Base-by-base conservation (phyloP, 1,140 invertebrate genomes). In the Trachymyrmex septentrionalis region DNA sequence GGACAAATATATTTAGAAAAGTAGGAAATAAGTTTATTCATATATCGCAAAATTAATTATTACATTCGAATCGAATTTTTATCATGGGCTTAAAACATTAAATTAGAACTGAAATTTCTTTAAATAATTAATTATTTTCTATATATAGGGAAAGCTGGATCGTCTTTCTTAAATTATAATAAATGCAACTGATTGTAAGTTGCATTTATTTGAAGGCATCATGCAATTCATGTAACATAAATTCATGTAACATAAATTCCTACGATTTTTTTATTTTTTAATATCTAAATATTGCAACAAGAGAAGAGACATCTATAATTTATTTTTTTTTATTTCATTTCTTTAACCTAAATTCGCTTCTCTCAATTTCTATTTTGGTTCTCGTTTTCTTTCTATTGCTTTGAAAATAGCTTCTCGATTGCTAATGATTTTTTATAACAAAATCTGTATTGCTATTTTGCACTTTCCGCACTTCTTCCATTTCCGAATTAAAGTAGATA, bases 241-340 rank as follows among this genome's bases (percentile, higher is more conserved):
- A 71, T 19, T 6, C 2, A 61, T n/a, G 9, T 44, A 27, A 63
- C 27, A 19, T 27, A 24, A 30, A 7, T 63, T 14, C 2, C 14
- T 16, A n/a, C 1, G n/a, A 7, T 73, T 34, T 34, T 34, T 57
- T 3, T 6, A 24, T 3, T 44, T 77, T 48, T 63, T 2, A 0
- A 27, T 53, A 57, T 19, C 6, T 53, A 12, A 34, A 66, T 78
- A 27, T 66, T 21, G 44, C 24, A 48, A 50, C 21, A 30, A 50
- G 44, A 38, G 88, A 85, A 72, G 69, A 85, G 57, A 85, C 38
- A 10, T 61, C 21, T 85, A 77, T 88, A 91, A 64, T 78, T 88
- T 85, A 53, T 84, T 50, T 38, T 66, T 87, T 50, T 81, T 86
- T 61, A 82, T 77, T 85, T 61, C 59, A 57, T 61, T 21, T 76